Conservation (phyloP, 2,797 vertebrate genomes). For the Scolopax rusticola region DNA sequence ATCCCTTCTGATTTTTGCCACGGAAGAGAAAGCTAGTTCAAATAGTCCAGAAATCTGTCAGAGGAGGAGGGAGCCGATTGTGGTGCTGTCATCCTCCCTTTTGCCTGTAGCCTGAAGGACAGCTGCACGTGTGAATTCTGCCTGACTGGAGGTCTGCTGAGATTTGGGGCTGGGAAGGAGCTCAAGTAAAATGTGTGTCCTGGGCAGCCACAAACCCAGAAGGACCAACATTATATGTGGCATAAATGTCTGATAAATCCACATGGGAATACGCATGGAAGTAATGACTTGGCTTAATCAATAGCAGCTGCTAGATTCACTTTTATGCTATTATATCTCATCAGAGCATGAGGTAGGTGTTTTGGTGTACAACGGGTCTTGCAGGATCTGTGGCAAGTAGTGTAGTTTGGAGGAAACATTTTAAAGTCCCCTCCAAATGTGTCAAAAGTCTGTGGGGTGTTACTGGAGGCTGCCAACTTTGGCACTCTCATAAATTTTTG, state of each 20-base stretch:
- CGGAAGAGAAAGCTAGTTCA: constrained; percentile 16
- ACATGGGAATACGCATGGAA: constrained; percentile 24
- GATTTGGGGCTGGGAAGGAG: constrained; percentile 26
- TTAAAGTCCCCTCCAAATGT: neutral
- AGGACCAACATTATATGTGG: constrained; percentile 54
- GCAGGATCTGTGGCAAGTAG: neutral
- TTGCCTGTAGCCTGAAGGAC: neutral
- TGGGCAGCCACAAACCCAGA: constrained; percentile 8
- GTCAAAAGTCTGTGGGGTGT: neutral
- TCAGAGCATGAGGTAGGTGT: constrained; percentile 4
- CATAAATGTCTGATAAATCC: constrained; percentile 41
- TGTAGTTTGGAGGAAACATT: neutral
- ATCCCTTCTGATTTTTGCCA: constrained; percentile 32
- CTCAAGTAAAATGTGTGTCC: constrained; percentile 39
- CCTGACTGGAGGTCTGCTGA: neutral
- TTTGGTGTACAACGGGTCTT: neutral
- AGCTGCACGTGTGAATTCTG: neutral
- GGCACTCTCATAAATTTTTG: neutral
- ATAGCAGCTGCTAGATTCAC: constrained; percentile 52
- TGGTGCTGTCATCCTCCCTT: neutral
- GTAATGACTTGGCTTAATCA: constrained; percentile 62
- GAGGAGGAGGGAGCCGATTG: neutral
- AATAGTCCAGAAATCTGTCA: constrained; percentile 10
- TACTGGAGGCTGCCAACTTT: neutral
- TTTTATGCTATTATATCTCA: constrained; percentile 40